phyloP scores from a whole-genome alignment of 2,888 invertebrate species.

The Amphipyra berbera region DNA sequence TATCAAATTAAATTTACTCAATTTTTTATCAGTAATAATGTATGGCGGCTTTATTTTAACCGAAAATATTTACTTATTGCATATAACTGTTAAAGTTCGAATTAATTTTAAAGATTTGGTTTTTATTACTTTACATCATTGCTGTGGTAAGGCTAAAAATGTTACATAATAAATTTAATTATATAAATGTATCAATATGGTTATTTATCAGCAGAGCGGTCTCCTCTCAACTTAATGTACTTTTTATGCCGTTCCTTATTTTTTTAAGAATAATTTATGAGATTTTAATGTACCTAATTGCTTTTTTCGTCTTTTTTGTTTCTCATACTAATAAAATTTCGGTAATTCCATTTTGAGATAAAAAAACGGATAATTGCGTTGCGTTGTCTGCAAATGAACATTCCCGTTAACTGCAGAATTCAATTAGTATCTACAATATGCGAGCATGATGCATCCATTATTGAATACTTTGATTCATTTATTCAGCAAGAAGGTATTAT shows the following conservation, averaged over 20 bases:
- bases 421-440: conserved; percentile 46
- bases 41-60: conserved; percentile 7
- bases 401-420: conserved; percentile 60
- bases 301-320: conserved; percentile 69
- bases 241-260: conserved; percentile 76
- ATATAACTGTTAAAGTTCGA: conserved; percentile 1
- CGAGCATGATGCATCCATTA: conserved; percentile 13
- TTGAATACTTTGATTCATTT: conserved; percentile 29
- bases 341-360: conserved; percentile 56
- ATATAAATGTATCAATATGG: conserved; percentile 48
- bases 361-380: conserved; percentile 59
- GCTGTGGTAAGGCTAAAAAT: conserved; percentile 6
- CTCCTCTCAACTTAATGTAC: conserved; percentile 74
- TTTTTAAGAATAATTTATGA: conserved; percentile 75
- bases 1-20: conserved; percentile 39
- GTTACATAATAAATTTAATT: conserved; percentile 6
- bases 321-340: conserved; percentile 63
- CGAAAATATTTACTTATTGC: conserved; percentile 3
- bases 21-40: conserved; percentile 24
- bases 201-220: conserved; percentile 71
- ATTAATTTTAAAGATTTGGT: neutral
- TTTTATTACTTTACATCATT: conserved; percentile 4
- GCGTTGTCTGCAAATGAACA: conserved; percentile 52
- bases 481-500: conserved; percentile 11
- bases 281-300: conserved; percentile 75